phyloP scores from a whole-genome alignment of 2,797 vertebrate genomes.

The Chelmon rostratus region DNA sequence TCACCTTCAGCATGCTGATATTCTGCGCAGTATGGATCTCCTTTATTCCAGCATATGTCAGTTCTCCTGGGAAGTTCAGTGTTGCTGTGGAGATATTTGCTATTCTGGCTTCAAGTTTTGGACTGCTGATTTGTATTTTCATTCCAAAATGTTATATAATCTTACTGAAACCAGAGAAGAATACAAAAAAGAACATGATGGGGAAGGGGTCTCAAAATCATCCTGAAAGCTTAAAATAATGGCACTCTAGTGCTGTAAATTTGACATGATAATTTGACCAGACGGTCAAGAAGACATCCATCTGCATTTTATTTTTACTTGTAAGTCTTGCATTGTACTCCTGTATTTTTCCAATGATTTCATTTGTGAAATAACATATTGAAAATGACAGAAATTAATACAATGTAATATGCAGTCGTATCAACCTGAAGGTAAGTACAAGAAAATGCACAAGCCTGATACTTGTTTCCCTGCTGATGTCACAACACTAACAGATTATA shows the following conservation, averaged over 20 bases:
- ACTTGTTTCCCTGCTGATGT: not conserved
- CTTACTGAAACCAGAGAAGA: constrained; percentile 77
- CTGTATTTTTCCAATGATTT: no score
- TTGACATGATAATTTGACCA: no score
- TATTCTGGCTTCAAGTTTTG: constrained; percentile 82
- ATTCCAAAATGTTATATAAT: constrained; percentile 84
- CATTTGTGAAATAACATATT: no score
- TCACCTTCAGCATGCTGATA: constrained; percentile 84
- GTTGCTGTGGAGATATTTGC: constrained; percentile 86
- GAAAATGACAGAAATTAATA: no score
- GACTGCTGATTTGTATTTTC: constrained; percentile 81
- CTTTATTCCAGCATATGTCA: constrained; percentile 83
- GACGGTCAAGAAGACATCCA: no score
- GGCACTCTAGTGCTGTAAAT: no score
- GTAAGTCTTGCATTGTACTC: not conserved
- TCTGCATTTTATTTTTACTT: no score
- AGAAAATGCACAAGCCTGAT: not conserved
- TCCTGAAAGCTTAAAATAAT: no score
- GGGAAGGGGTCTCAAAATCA: constrained; percentile 27
- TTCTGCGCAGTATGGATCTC: constrained; percentile 82
- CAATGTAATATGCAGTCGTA: no score
- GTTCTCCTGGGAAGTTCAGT: constrained; percentile 83
- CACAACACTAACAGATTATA: not conserved
- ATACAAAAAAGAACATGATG: constrained; percentile 70
- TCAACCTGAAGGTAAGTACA: no score